These are phyloP conservation scores for Congeria kusceri DNA, from an alignment of 2,888 invertebrate genomes.

Conservation along the genomic window DNA sequence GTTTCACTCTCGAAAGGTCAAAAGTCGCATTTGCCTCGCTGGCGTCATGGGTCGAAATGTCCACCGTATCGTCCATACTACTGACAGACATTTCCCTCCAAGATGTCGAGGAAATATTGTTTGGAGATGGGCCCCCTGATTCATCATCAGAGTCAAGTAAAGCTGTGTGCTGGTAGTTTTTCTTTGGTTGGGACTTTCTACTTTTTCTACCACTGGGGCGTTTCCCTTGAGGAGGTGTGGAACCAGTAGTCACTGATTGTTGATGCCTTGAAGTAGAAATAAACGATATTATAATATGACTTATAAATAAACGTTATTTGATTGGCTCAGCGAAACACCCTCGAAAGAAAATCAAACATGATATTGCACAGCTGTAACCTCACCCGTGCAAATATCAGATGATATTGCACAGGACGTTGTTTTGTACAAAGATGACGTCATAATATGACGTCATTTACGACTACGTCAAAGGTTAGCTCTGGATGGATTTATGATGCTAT, in stretches of 20 bases:
- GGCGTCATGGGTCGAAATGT: neutral
- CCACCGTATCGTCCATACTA: conserved; percentile 16
- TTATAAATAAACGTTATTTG: no score
- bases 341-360: no score
- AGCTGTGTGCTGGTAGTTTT: conserved; percentile 38
- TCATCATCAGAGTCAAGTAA: conserved; percentile 25
- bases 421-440: no score
- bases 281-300: no score
- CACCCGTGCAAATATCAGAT: no score
- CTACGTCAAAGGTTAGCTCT: no score
- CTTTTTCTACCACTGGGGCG: conserved; percentile 29
- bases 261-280: conserved; percentile 12
- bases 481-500: no score
- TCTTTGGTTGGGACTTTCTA: conserved; percentile 51
- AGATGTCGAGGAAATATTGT: conserved; percentile 2
- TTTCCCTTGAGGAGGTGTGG: conserved; percentile 4
- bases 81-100: conserved; percentile 32
- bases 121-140: conserved; percentile 20
- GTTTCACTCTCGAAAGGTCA: conserved; percentile 50
- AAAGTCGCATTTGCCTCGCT: conserved; percentile 11
- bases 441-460: no score
- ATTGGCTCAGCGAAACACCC: no score
- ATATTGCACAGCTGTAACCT: no score
- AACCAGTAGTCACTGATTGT: conserved; percentile 18
- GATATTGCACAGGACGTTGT: no score